phyloP scores from a whole-genome alignment of 2,113 vertebrate genomes.

The Lagenorhynchus albirostris region DNA sequence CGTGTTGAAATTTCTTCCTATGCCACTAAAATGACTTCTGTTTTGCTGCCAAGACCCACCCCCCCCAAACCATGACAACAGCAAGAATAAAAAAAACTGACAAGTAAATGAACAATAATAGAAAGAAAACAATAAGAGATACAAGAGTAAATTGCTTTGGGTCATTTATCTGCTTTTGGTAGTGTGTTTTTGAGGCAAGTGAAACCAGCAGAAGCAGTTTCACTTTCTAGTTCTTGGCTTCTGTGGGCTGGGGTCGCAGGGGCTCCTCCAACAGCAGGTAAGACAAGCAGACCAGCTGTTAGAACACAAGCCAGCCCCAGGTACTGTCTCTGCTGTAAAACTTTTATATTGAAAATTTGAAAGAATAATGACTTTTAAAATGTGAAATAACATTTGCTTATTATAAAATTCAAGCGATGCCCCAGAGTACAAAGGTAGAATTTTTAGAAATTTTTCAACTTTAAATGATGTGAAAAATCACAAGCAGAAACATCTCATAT shows the following conservation, averaged over 20 bases:
- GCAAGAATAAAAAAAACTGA: not conserved
- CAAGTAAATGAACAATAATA: not conserved
- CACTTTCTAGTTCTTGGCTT: conserved; percentile 42
- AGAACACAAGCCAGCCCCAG: not conserved
- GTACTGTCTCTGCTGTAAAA: too few species aligned
- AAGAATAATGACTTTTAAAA: not conserved
- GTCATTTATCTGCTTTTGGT: not conserved
- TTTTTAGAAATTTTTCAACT: not conserved
- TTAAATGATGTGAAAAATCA: not conserved
- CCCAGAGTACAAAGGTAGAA: not conserved
- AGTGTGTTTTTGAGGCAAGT: not conserved
- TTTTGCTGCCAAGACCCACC: not conserved
- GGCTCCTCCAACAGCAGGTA: not conserved
- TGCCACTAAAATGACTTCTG: not conserved
- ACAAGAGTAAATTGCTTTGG: not conserved
- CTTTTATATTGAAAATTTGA: not conserved
- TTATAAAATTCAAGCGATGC: not conserved
- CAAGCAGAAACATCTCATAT: not conserved
- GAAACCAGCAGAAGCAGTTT: conserved; percentile 28
- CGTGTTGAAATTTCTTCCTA: not conserved
- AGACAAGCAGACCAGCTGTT: too few species aligned
- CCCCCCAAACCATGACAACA: not conserved
- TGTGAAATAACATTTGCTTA: not conserved
- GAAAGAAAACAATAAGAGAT: not conserved
- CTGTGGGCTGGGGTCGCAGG: not conserved